Evolutionary conservation across 64 coral and sea anemone genomes (phyloP), one percentile per base, ranked within the genome.

Genomic region (Stichodactyla mertensii): DNA sequence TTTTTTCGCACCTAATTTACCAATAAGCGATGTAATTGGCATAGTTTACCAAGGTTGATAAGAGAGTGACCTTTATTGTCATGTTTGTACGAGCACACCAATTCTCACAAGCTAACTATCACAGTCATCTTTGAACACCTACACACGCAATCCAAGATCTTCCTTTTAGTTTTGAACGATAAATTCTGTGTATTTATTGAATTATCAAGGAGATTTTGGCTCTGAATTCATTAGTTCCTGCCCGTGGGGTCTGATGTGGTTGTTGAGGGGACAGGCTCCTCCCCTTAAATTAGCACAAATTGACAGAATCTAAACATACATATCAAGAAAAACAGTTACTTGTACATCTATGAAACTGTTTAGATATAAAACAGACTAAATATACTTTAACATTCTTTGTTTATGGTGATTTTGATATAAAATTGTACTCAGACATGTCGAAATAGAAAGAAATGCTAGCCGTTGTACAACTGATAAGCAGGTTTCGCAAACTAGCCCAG

Each of bases 281-380:
- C 78, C 78, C 53, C 36, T 18, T 28, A 81, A 81, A 81, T 81
- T 81, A 81, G 53, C 69, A 81, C 36, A 81, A 81, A 81, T 81
- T 81, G 78, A 81, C 51, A 20, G 52, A 52, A 20, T 81, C 53
- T 81, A 81, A 81, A 81, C 78, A 81, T 45, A 80, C 14, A 81
- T 53, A 81, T 19, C n/a, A 81, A 81, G 26, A 81, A 81, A 81
- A 81, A 52, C 78, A 53, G 78, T 55, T 81, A 81, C 78, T 81
- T 52, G 78, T 81, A n/a, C 51, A 81, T 74, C 36, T 6, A 81
- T 8, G 51, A 81, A 53, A 53, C 78, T 81, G 78, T 81, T 81
- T 81, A 81, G 28, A 81, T 27, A 74, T 26, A 27, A 28, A 31
- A 27, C 24, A 74, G 69, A 74, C 69, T 74, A 74, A 74, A 74